Evolutionary conservation across 1,140 invertebrate genomes (phyloP).

Genomic region (Tyrophagus putrescentiae): DNA sequence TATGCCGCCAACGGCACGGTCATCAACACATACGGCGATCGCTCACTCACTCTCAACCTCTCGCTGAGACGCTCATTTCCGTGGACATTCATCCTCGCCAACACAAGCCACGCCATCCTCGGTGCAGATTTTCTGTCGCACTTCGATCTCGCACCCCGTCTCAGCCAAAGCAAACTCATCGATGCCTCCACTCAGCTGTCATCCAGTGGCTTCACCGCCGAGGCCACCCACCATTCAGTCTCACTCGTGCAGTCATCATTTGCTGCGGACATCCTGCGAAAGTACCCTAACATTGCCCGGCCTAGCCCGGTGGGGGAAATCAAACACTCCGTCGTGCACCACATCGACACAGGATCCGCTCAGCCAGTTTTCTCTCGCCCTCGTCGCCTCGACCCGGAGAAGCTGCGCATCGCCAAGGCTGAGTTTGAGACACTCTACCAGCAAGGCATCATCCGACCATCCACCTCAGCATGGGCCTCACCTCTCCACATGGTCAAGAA

Average conservation of each 20-base stretch:
- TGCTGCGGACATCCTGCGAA: constrained; percentile 4
- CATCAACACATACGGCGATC: constrained; percentile 10
- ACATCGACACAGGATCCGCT: constrained; percentile 21
- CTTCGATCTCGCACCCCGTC: constrained; percentile 9
- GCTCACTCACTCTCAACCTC: constrained; percentile 7
- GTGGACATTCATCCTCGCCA: constrained; percentile 5
- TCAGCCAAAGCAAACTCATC: constrained; percentile 1
- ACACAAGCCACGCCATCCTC: constrained; percentile 9
- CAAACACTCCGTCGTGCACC: constrained; percentile 20
- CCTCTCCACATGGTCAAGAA: constrained; percentile 30
- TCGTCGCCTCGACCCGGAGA: constrained; percentile 18
- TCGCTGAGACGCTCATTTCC: constrained; percentile 1
- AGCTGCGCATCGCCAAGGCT: constrained; percentile 19
- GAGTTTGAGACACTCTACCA: constrained; percentile 22
- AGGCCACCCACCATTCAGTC: neutral
- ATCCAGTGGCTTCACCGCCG: neutral
- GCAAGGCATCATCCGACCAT: constrained; percentile 21
- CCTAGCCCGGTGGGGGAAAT: neutral
- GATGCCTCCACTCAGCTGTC: constrained; percentile 14
- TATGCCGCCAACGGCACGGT: constrained; percentile 17
- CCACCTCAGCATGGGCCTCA: constrained; percentile 21
- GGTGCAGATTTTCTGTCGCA: constrained; percentile 20
- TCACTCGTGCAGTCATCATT: too few relatives aligned
- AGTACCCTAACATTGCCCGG: constrained; percentile 9
- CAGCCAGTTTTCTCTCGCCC: constrained; percentile 15